Evolutionary conservation across 1,140 invertebrate species (phyloP).

Genomic region (Pogonomyrmex californicus): DNA sequence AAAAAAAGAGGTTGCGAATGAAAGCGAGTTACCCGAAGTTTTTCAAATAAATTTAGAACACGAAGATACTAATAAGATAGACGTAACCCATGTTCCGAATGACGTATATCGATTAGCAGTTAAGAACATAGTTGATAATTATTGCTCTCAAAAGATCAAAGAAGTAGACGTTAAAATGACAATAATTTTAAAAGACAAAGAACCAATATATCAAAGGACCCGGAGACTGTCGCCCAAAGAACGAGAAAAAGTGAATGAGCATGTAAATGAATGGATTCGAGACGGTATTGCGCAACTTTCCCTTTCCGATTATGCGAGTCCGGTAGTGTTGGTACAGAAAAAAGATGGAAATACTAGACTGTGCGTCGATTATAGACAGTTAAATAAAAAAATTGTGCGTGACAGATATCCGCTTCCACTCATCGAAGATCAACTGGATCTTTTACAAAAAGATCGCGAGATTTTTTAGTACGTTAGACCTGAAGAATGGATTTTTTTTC

Average conservation of each 20-base stretch:
- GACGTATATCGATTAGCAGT: neutral
- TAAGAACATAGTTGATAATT: neutral
- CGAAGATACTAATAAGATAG: neutral
- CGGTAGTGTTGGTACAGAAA: too few species aligned
- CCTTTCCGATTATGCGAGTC: too few species aligned
- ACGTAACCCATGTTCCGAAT: constrained; percentile 1
- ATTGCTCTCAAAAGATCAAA: neutral
- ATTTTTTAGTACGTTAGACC: too few species aligned
- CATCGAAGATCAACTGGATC: too few species aligned
- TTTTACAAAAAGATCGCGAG: too few species aligned
- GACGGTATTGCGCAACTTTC: too few species aligned
- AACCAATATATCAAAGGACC: constrained; percentile 25
- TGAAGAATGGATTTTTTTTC: too few species aligned
- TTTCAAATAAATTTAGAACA: constrained; percentile 23
- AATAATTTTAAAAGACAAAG: constrained; percentile 21
- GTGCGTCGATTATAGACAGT: too few species aligned
- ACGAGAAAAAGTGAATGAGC: neutral
- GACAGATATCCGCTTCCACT: too few species aligned
- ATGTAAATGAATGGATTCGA: too few species aligned
- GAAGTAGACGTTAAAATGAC: constrained; percentile 8
- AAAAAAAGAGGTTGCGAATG: neutral
- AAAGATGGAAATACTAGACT: too few species aligned
- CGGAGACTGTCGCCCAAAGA: neutral
- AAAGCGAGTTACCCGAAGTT: neutral
- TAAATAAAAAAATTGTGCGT: too few species aligned